Percentiles rank a stretch among this genome's conserved stretches.
Evolutionary conservation across 2,797 vertebrate genomes (phyloP).

Genomic region (Anas capensis): DNA sequence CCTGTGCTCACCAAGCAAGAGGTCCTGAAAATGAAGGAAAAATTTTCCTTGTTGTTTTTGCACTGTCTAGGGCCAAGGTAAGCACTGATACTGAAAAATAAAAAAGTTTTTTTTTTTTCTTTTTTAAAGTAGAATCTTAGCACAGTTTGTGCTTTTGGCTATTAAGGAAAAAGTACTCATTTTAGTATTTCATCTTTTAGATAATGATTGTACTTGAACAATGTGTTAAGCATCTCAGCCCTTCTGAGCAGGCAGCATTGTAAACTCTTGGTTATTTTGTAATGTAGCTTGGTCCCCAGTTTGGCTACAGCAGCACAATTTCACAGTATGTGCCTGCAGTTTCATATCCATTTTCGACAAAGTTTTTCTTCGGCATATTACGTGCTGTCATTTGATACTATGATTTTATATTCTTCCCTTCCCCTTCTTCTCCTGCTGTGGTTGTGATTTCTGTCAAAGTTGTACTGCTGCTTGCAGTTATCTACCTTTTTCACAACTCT

Average conservation of each 20-base stretch:
- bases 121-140: not conserved
- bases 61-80: not conserved
- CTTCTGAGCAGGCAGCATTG: not conserved
- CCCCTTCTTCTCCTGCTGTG: not conserved
- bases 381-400: not conserved
- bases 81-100: not conserved
- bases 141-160: not conserved
- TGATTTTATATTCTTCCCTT: not conserved
- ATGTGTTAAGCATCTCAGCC: not conserved
- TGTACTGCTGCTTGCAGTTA: not conserved
- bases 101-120: not conserved
- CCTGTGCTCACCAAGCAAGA: not conserved
- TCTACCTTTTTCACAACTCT: constrained; percentile 32
- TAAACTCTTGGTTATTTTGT: not conserved
- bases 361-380: not conserved
- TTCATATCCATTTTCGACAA: not conserved
- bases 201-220: not conserved
- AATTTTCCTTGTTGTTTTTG: not conserved
- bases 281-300: not conserved
- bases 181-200: not conserved
- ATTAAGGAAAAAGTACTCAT: not conserved
- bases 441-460: not conserved
- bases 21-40: not conserved
- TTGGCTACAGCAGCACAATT: constrained; percentile 7
- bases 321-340: not conserved